phyloP scores from a whole-genome alignment of 2,797 vertebrate genomes.

The Myripristis murdjan region DNA sequence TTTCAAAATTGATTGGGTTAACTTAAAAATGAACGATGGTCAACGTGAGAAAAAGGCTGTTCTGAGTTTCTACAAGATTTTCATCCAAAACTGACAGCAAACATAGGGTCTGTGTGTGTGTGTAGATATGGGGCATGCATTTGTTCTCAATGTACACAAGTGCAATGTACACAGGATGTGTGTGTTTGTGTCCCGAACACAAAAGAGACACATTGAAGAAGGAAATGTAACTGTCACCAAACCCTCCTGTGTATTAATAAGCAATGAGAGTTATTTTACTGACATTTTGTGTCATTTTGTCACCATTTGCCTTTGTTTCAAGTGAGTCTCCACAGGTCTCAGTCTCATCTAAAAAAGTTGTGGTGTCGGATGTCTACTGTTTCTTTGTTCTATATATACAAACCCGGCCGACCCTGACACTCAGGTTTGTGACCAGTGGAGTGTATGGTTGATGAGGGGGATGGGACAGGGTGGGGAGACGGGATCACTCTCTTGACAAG shows the following conservation, averaged over 20 bases:
- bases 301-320: too few species aligned
- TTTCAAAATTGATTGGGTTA: too few species aligned
- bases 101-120: not conserved
- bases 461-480: not conserved
- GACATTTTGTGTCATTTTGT: too few species aligned
- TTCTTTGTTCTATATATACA: constrained; percentile 42
- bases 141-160: not conserved
- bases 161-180: constrained; percentile 17
- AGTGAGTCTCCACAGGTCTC: too few species aligned
- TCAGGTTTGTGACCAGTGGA: constrained; percentile 6
- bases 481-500: constrained; percentile 13
- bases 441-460: not conserved
- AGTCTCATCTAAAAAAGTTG: too few species aligned
- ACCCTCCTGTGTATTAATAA: not conserved
- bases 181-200: too few species aligned
- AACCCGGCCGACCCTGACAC: constrained; percentile 34
- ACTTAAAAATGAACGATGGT: too few species aligned
- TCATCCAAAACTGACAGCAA: constrained; percentile 20
- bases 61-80: constrained; percentile 32
- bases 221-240: constrained; percentile 13
- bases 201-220: constrained; percentile 10
- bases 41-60: too few species aligned
- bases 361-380: not conserved
- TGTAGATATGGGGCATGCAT: not conserved
- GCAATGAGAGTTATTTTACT: too few species aligned